These are phyloP conservation scores for Pseudanteris insignis DNA, from an alignment of 2,888 invertebrate genomes.

Conservation along the genomic window DNA sequence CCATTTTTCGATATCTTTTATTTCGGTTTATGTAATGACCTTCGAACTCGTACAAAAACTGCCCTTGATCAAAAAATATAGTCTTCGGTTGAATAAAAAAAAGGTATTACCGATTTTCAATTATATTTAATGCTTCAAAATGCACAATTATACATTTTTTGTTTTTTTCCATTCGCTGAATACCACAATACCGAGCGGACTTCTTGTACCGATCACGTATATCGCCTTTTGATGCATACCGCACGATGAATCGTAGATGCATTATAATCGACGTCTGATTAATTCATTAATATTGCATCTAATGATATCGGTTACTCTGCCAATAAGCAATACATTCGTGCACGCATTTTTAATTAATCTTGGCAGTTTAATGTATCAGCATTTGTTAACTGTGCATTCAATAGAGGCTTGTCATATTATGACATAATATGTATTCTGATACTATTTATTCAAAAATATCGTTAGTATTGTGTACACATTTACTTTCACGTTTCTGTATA, in stretches of 20 bases:
- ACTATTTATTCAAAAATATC: too few relatives aligned
- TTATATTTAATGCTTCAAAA: slow-evolving; percentile 23
- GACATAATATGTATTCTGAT: too few relatives aligned
- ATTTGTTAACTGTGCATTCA: too few relatives aligned
- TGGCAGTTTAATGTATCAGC: slow-evolving; percentile 21
- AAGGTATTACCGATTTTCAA: slow-evolving; percentile 5
- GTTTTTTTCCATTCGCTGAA: slow-evolving; percentile 8
- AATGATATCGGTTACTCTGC: slow-evolving; percentile 51
- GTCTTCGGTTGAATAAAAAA: too few relatives aligned
- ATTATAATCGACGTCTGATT: slow-evolving; percentile 60
- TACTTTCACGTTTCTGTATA: too few relatives aligned
- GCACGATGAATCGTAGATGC: slow-evolving; percentile 60
- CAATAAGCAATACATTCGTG: slow-evolving; percentile 54
- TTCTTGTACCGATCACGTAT: slow-evolving; percentile 50
- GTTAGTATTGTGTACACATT: too few relatives aligned
- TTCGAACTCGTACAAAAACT: too few relatives aligned
- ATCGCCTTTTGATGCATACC: slow-evolving; percentile 60
- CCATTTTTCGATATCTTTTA: slow-evolving; percentile 13
- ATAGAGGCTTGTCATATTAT: too few relatives aligned
- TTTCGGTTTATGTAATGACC: neutral
- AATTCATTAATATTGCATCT: slow-evolving; percentile 55
- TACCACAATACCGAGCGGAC: too few relatives aligned
- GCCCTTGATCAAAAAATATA: too few relatives aligned
- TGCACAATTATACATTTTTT: slow-evolving; percentile 27
- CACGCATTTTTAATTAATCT: slow-evolving; percentile 21